A percentile compares a stretch with the other conserved stretches of the same genome.
Conservation (phyloP, 2,113 vertebrate genomes). For the Myodes glareolus region DNA sequence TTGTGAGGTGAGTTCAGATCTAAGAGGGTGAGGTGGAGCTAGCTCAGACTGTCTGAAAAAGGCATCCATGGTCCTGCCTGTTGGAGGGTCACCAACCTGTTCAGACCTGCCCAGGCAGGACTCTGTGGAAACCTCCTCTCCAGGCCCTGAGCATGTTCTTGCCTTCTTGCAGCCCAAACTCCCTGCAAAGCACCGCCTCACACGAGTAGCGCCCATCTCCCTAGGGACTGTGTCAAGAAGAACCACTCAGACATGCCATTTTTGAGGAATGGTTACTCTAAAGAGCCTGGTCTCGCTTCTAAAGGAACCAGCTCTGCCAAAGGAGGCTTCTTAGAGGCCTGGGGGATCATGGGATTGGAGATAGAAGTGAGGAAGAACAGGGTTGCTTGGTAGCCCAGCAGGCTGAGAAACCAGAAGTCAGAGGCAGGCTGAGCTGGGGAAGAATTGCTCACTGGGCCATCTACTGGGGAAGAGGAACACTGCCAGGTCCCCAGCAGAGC, state of each 20-base stretch:
- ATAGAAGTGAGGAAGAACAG: neutral
- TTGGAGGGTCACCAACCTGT: neutral
- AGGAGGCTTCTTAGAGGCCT: neutral
- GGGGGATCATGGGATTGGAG: neutral
- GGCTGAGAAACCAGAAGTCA: neutral
- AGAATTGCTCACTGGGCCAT: neutral
- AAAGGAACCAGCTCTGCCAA: neutral
- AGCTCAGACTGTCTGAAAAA: neutral
- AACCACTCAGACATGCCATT: neutral
- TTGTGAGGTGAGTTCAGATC: neutral
- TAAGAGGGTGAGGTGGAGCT: neutral
- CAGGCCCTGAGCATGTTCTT: neutral
- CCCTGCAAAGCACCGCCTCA: neutral
- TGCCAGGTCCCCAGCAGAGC: neutral
- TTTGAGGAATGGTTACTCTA: neutral
- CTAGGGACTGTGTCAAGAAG: neutral
- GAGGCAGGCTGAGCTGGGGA: neutral
- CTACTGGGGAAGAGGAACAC: too few relatives aligned
- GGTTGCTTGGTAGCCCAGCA: neutral
- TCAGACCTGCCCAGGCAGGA: neutral
- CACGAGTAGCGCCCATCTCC: neutral
- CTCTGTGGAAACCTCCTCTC: neutral
- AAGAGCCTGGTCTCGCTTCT: neutral
- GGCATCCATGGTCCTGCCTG: neutral
- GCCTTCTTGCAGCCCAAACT: neutral